Conservation (phyloP, 2,113 vertebrate genomes). For the Python bivittatus region DNA sequence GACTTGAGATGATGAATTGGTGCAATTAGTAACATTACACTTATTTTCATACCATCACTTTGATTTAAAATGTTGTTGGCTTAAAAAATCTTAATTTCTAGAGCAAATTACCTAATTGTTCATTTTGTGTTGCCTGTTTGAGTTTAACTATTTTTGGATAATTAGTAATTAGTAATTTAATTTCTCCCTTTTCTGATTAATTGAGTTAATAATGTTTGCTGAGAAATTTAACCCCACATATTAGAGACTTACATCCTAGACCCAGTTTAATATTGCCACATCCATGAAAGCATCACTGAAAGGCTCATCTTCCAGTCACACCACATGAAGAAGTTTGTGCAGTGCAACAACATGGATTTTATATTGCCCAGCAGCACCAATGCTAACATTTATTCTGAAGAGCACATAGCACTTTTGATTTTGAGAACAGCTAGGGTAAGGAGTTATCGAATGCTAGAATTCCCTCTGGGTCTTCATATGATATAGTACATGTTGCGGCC, state of each 20-base stretch:
- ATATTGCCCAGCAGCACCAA: conserved; percentile 13
- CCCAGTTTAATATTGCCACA: conserved; percentile 32
- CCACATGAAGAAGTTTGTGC: conserved; percentile 10
- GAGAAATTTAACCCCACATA: conserved; percentile 53
- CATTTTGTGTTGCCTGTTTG: conserved; percentile 56
- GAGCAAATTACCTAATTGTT: conserved; percentile 56
- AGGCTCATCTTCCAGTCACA: background rate
- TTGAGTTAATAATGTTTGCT: conserved; percentile 65
- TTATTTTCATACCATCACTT: conserved; percentile 61
- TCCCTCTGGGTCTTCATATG: background rate
- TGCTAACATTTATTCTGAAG: conserved; percentile 26
- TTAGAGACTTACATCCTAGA: conserved; percentile 8
- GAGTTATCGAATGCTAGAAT: background rate
- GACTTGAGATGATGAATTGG: conserved; percentile 56
- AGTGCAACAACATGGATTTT: conserved; percentile 40
- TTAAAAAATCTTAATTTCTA: conserved; percentile 59
- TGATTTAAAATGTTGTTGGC: conserved; percentile 47
- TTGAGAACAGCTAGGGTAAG: background rate
- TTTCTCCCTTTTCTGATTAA: conserved; percentile 68
- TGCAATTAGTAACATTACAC: conserved; percentile 59
- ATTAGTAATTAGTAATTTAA: conserved; percentile 68
- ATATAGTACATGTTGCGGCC: background rate
- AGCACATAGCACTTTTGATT: background rate
- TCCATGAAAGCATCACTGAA: conserved; percentile 17
- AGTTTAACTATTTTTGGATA: conserved; percentile 53